Conservation (phyloP, 2,113 vertebrate genomes). For the Pteronura brasiliensis region DNA sequence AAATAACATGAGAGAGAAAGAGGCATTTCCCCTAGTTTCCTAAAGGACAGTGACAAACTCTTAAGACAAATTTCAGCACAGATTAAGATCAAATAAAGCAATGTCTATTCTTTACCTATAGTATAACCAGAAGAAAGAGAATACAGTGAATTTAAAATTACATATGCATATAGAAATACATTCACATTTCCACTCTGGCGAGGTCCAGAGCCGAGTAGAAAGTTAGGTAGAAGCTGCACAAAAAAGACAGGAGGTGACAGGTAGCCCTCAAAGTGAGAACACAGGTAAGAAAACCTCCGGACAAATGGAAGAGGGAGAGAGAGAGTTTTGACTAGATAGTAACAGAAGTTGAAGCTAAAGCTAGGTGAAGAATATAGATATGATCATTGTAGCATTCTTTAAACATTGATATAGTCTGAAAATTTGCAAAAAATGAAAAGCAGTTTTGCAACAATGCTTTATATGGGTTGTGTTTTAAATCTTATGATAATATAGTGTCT, state of each 20-base stretch:
- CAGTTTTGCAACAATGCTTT: background rate
- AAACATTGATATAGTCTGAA: background rate
- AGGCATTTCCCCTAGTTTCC: background rate
- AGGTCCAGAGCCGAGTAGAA: background rate
- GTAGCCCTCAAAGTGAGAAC: background rate
- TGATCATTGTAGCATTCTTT: background rate
- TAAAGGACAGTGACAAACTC: background rate
- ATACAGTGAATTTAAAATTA: background rate
- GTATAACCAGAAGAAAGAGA: background rate
- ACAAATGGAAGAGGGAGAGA: background rate
- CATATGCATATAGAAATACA: background rate
- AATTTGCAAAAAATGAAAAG: background rate
- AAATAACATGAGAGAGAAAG: background rate
- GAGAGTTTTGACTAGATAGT: background rate
- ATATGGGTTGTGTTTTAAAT: background rate
- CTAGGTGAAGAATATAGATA: background rate
- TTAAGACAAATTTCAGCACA: background rate
- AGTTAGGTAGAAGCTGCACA: background rate
- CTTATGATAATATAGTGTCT: background rate
- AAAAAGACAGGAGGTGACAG: background rate
- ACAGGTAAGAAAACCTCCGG: background rate
- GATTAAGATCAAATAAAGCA: background rate
- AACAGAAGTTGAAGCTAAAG: background rate
- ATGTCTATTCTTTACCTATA: background rate
- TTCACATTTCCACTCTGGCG: background rate